Base-by-base conservation (phyloP, 2,113 vertebrate genomes). In the Pitta sordida region DNA sequence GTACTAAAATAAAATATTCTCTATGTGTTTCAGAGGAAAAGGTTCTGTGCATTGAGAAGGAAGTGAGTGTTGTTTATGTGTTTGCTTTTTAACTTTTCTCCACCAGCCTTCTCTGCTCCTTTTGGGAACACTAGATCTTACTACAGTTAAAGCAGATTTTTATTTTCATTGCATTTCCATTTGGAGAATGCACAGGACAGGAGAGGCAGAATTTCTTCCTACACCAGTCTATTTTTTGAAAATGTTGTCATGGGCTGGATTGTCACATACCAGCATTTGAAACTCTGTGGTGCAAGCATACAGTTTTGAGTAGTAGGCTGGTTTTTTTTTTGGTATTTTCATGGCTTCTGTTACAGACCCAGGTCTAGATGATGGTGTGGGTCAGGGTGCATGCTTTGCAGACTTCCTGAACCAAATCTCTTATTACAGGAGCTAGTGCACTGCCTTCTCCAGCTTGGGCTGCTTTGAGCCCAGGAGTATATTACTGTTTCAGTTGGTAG, bases 1-100 rank as follows among this genome's bases (percentile, higher is more conserved):
- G 51, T 90, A n/a, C 52, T 73, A 41, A 83, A 92, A 87, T 83
- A 86, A 95, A 94, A 79, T 30, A 53, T 78, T 81, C 32, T 68
- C 43, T 69, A 13, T 2, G 27, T 58, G 37, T 79, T 93, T 86
- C 3, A 2, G 48, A 82, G 68, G 86, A 95, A 93, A 41, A 92
- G 32, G 24, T 71, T 77, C 36, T 75, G 36, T 0, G 0, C 4
- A 2, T 90, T 63, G 32, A 43, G 43, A 64, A 46, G 56, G 83
- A 92, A 96, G 41, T 5, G 9, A 73, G 17, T 1, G 4, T 21
- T 2, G 1, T 60, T 20, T 68, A 13, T 86, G 15, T 90, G 22
- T 88, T 94, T 81, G 65, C 46, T 74, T 92, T 86, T 67, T 30
- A 60, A 46, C 56, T n/a, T 80, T 80, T 88, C 11, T 74, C 43